Evolutionary conservation across 1,140 invertebrate genomes (phyloP).

Genomic region (Cydia fagiglandana): DNA sequence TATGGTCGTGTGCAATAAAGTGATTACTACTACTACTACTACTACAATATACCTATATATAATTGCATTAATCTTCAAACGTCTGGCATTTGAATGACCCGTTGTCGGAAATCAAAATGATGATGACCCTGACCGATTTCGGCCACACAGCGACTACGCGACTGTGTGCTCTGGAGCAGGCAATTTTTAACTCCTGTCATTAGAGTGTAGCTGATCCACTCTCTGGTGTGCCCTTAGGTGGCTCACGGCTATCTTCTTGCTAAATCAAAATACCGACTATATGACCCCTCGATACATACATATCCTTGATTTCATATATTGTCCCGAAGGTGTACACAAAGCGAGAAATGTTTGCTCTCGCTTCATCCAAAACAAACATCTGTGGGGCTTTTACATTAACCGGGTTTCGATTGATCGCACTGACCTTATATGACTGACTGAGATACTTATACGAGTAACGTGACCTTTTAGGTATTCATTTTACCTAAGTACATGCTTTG

Average conservation of each 20-base stretch:
- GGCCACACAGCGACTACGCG: too few species aligned
- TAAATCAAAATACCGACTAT: not conserved
- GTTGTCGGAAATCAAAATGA: not conserved
- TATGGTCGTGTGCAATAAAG: too few species aligned
- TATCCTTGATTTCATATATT: not conserved
- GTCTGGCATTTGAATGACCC: not conserved
- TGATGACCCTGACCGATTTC: too few species aligned
- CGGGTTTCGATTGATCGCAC: constrained; percentile 16
- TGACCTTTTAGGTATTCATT: not conserved
- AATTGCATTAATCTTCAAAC: not conserved
- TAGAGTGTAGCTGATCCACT: too few species aligned
- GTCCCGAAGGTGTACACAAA: not conserved
- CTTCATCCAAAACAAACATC: constrained; percentile 14
- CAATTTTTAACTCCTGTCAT: too few species aligned
- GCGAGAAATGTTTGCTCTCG: not conserved
- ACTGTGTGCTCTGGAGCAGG: too few species aligned
- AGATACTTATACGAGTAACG: not conserved
- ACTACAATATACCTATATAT: not conserved
- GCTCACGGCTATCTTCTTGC: too few species aligned
- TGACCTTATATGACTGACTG: not conserved
- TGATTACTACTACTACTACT: too few species aligned
- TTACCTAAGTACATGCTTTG: not conserved
- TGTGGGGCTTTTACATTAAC: constrained; percentile 22
- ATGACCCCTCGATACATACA: not conserved
- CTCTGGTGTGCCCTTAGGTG: too few species aligned